phyloP scores from a whole-genome alignment of 1,140 invertebrate species.

The Melanaphis sacchari region DNA sequence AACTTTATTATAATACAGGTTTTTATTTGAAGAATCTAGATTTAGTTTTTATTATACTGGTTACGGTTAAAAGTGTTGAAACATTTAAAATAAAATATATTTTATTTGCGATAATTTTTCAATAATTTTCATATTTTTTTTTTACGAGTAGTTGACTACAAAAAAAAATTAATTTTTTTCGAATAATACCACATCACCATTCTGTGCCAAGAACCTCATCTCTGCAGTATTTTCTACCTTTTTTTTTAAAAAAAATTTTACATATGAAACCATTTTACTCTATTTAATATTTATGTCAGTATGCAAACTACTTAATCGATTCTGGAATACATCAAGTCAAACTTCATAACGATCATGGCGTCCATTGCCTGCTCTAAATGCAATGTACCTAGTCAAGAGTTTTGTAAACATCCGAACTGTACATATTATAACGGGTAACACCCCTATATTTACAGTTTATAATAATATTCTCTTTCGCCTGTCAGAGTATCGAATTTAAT shows the following conservation, averaged over 20 bases:
- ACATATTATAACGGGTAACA: constrained; percentile 17
- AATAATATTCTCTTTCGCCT: constrained; percentile 37
- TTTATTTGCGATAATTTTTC: not conserved
- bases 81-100: not conserved
- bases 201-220: not conserved
- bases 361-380: constrained; percentile 12
- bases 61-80: not conserved
- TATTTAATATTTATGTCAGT: not conserved
- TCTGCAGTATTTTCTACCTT: not conserved
- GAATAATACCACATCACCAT: not conserved
- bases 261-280: not conserved
- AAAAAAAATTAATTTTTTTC: not conserved
- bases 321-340: constrained; percentile 16
- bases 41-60: not conserved
- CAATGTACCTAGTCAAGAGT: constrained; percentile 51
- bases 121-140: not conserved
- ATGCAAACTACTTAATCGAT: constrained; percentile 30
- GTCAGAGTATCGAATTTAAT: constrained; percentile 34
- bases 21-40: not conserved
- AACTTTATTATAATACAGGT: too few relatives aligned
- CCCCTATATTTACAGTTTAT: constrained; percentile 27
- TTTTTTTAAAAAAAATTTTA: not conserved
- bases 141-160: too few relatives aligned
- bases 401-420: constrained; percentile 51
- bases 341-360: constrained; percentile 7